Base-by-base conservation (phyloP, 2,113 vertebrate species). In the Hassar affinis region DNA sequence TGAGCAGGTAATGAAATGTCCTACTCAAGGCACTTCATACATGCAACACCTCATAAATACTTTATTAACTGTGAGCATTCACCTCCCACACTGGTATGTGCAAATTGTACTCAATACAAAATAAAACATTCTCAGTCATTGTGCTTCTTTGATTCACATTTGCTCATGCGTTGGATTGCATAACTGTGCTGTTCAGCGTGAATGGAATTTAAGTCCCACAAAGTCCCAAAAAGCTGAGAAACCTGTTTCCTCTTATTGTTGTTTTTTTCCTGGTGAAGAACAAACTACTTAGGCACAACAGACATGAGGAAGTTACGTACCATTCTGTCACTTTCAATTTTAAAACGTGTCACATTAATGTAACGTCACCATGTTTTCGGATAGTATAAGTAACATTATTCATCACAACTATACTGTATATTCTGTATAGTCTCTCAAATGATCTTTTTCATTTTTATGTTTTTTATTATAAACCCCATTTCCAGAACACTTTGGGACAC, bases 71-170 rank as follows among this genome's bases (percentile, higher is more conserved):
- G 68, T 12, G 1, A 35, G 11, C 12, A 2, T 7, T 33, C 27
- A 52, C 62, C 79, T 49, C 18, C 80, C 38, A 82, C 52, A 76
- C 11, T 30, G 59, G 71, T 64, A 76, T 25, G 57, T 51, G 69
- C 25, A 54, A 56, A 38, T 30, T 54, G 33, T 2, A 11, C 33
- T 25, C 1, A 45, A 45, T 33, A 7, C 15, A 20, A 35, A 35
- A 47, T 5, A 59, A 38, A 14, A 7, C 45, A 56, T 81, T 51
- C 25, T 54, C 30, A 68, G 17, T 38, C 17, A 18, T 47, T 4
- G 25, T 51, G 57, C 1, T 11, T 57, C 45, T 62, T 30, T 80
- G n/a, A 69, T 52, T 15, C 12, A 45, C 68, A 30, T 64, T 38
- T 52, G 6, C 7, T 51, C 49, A n/a, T 18, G 22, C 12, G 8